Evolutionary conservation across 2,797 vertebrate species (phyloP).

Genomic region (Bradypus variegatus): DNA sequence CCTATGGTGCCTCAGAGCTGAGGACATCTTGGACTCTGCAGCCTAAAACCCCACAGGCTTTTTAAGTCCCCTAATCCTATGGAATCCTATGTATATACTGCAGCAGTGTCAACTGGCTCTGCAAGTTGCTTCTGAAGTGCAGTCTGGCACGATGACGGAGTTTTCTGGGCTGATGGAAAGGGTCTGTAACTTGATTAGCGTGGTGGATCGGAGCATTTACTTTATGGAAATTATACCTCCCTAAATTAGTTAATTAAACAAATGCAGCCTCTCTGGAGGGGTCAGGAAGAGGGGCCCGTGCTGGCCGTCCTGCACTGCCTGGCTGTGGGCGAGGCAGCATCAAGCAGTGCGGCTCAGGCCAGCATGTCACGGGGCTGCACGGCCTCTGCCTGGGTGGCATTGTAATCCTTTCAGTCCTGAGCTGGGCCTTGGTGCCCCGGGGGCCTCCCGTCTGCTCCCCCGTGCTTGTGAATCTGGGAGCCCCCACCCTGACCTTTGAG

Average conservation of each 20-base stretch:
- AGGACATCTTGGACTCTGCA: neutral
- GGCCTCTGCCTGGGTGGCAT: neutral
- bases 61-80: neutral
- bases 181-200: neutral
- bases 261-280: neutral
- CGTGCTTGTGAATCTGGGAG: neutral
- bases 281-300: too few relatives aligned
- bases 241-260: neutral
- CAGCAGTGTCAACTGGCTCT: neutral
- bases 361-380: neutral
- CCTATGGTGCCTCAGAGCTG: neutral
- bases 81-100: too few relatives aligned
- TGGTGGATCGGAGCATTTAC: neutral
- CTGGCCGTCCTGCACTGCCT: neutral
- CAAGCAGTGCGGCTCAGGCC: neutral
- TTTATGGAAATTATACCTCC: neutral
- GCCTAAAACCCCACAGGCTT: neutral
- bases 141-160: neutral
- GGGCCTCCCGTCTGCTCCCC: neutral
- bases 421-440: neutral
- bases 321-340: neutral
- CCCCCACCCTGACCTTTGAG: neutral
- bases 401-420: neutral
- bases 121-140: neutral
- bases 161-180: neutral